Evolutionary conservation across 2,797 vertebrate genomes (phyloP), one percentile per base, ranked within the genome.

Genomic region (Hozukius guyotensis): DNA sequence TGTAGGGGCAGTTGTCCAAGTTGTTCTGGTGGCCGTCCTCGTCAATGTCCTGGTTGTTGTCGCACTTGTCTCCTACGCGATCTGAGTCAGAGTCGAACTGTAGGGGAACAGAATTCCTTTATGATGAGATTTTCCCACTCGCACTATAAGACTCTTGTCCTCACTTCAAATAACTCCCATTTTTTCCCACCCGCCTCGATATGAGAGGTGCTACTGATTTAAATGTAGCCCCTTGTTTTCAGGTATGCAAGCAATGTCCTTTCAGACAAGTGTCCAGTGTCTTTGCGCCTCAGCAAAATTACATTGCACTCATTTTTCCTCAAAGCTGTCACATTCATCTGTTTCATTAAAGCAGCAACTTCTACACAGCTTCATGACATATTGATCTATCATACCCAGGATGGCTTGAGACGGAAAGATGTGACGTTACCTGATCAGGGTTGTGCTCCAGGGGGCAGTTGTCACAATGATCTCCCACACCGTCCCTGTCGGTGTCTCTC

Each of bases 11-110:
- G 91, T 99, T 99, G 95, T 99, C 99, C 90, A 99, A 94, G 82
- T 99, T 99, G 95, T 99, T 99, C 94, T 99, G 99, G 94, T 99
- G 99, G 36, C 99, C 99, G 4, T 99, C 99, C 86, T 99, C 99
- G 36, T 99, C 99, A 84, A 99, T 99, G 90, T 99, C 98, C 92
- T 99, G 97, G 89, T 99, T 99, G 94, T 95, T 99, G 95, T 99
- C 99, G 6, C 99, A 99, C 62, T 97, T 95, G 89, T 99, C 99
- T 81, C 99, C 99, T 59, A 99, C 93, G 31, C 69, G 98, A 89
- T 99, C 98, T 12, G 98, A 98, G 93, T 99, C 99, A 0, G 97
- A 97, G 93, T 99, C 99, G 53, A 97, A 93, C 99, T 99, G 94
- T 80, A 78, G 83, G 81, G 84, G 66, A 86, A 78, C 24, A 86